Conservation (phyloP, 2,888 invertebrate genomes). For the Drosophila paranaensis region DNA sequence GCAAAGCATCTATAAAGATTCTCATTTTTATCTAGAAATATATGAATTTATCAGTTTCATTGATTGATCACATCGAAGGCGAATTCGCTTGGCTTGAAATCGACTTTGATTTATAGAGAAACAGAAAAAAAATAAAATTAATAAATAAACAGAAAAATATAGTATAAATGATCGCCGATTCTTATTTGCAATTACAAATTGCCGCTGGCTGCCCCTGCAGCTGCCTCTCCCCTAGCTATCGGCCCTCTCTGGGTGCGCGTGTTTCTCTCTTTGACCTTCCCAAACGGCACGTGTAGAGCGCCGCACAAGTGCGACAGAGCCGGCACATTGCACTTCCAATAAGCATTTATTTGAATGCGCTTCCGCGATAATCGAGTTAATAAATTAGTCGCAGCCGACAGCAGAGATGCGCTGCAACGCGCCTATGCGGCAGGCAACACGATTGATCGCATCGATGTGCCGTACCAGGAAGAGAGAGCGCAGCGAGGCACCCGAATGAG, state of each 20-base stretch:
- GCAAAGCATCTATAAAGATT: neutral
- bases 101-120: constrained; percentile 32
- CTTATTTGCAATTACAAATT: constrained; percentile 5
- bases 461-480: neutral
- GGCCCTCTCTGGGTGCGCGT: constrained; percentile 51
- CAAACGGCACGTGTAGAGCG: constrained; percentile 60
- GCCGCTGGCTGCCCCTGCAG: neutral
- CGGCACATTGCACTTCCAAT: constrained; percentile 55
- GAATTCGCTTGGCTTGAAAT: constrained; percentile 21
- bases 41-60: constrained; percentile 6
- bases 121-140: constrained; percentile 5
- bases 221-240: too few species aligned
- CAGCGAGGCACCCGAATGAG: constrained; percentile 48
- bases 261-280: constrained; percentile 67
- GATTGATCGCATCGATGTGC: constrained; percentile 6
- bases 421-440: neutral
- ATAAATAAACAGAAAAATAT: neutral
- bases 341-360: constrained; percentile 62
- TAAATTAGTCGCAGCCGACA: constrained; percentile 58
- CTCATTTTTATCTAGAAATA: neutral
- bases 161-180: constrained; percentile 18
- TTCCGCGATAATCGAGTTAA: constrained; percentile 76
- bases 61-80: constrained; percentile 27
- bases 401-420: constrained; percentile 10
- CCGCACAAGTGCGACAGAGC: constrained; percentile 39